A percentile compares a stretch with the other conserved stretches of the same genome.
phyloP scores from a whole-genome alignment of 2,797 vertebrate genomes.

The Pangasius sanitwongsei region DNA sequence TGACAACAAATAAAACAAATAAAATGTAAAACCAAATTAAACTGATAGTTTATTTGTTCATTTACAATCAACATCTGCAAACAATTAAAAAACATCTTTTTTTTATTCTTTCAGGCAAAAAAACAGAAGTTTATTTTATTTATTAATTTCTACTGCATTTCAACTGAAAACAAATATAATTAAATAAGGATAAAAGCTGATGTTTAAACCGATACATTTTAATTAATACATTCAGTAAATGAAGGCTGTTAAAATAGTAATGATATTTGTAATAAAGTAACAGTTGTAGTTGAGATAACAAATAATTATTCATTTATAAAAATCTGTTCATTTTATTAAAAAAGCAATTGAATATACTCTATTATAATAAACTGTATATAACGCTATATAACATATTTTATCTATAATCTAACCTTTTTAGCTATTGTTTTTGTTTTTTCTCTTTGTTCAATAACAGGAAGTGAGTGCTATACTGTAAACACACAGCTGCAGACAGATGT shows the following conservation, averaged over 20 bases:
- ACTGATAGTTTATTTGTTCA: not conserved
- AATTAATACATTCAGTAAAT: not conserved
- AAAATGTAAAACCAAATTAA: not conserved
- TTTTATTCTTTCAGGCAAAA: not conserved
- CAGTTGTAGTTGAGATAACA: not conserved
- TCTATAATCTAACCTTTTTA: not conserved
- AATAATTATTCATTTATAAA: not conserved
- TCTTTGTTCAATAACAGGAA: constrained; percentile 25
- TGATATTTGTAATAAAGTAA: not conserved
- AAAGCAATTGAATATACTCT: not conserved
- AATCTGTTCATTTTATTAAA: not conserved
- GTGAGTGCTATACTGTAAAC: constrained; percentile 26
- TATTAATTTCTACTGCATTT: not conserved
- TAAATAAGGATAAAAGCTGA: not conserved
- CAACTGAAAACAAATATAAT: not conserved
- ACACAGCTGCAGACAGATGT: constrained; percentile 39
- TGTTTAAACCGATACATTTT: not conserved
- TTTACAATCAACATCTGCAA: no score
- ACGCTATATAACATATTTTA: not conserved
- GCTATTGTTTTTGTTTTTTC: not conserved
- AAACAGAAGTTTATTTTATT: not conserved
- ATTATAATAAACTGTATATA: not conserved
- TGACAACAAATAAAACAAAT: not conserved
- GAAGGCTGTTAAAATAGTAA: not conserved
- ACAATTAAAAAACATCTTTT: not conserved